Base-by-base conservation (phyloP, 2,113 vertebrate genomes). In the Misgurnus mizolepis region DNA sequence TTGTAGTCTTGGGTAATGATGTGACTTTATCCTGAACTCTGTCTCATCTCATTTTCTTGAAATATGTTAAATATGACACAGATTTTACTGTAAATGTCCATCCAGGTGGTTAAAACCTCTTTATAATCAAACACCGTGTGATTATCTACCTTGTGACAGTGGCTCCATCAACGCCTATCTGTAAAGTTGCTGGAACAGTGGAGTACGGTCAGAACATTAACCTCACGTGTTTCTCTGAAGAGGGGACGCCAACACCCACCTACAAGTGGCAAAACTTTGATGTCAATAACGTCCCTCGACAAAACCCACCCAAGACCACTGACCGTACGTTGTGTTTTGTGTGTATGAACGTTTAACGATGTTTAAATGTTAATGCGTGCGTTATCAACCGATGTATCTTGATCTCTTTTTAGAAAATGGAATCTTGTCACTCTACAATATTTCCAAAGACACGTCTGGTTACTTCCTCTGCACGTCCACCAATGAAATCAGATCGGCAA, bases 111-210 rank as follows among this genome's bases (percentile, higher is more conserved):
- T 0, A 53, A 53, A 53, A 53, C 14, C n/a, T 18, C 55, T n/a
- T 56, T 56, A 34, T 15, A 56, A 56, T n/a, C 27, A 34, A 34
- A 34, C 27, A 34, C 27, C 3, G 27, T 34, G 27, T 34, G 27
- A 34, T 34, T 34, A 34, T 34, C 27, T 34, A 34, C 27, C 27
- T 34, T 34, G 27, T 34, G 27, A 58, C 86, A 98, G 96, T 97
- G 80, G 81, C 91, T 65, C 98, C 96, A n/a, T 95, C 98, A 5
- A 80, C 17, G 0, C 96, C 96, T 0, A 85, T 88, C 17, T 98
- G 96, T 67, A 15, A 68, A 0, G 83, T 95, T 10, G 0, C 90
- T 27, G 96, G 97, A 4, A 93, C 84, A 10, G 3, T 91, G 0
- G 86, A 95, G 80, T 95, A 93, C 0, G 95, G 92, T 40, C 89